Conservation (phyloP, 1,140 invertebrate genomes). For the Scaptomyza pallida region DNA sequence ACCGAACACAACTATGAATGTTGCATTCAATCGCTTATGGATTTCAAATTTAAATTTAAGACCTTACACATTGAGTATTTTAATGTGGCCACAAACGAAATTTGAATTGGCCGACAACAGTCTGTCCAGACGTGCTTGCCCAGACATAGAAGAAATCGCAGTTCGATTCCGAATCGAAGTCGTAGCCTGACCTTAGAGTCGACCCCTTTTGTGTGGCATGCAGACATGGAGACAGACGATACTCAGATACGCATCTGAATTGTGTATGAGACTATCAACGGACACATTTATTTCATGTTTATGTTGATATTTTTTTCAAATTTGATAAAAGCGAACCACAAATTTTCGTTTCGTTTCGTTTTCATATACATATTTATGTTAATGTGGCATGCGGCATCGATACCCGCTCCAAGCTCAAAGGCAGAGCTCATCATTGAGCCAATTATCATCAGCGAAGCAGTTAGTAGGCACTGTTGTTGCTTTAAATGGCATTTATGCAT, state of each 20-base stretch:
- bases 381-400: constrained; percentile 39
- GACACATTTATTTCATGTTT: constrained; percentile 83
- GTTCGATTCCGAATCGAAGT: constrained; percentile 24
- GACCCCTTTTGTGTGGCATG: constrained; percentile 66
- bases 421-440: constrained; percentile 40
- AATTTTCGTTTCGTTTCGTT: constrained; percentile 66
- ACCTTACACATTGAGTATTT: constrained; percentile 83
- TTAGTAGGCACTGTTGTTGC: constrained; percentile 48
- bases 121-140: constrained; percentile 31
- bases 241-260: constrained; percentile 71
- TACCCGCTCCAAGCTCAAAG: constrained; percentile 1
- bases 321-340: constrained; percentile 60
- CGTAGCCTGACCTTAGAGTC: constrained; percentile 57
- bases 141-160: constrained; percentile 20
- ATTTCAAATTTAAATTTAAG: constrained; percentile 82
- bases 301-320: constrained; percentile 77
- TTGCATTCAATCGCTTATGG: constrained; percentile 80
- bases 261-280: constrained; percentile 80
- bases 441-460: constrained; percentile 68
- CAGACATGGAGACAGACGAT: constrained; percentile 12
- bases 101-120: constrained; percentile 59
- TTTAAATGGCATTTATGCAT: constrained; percentile 59
- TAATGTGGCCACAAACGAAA: constrained; percentile 76
- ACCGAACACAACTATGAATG: constrained; percentile 72
- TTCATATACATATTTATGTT: constrained; percentile 72